A percentile compares a stretch with the other conserved stretches of the same genome.
These are phyloP conservation scores for Andrena hattorfiana DNA, from an alignment of 2,888 invertebrate genomes.

Conservation along the genomic window DNA sequence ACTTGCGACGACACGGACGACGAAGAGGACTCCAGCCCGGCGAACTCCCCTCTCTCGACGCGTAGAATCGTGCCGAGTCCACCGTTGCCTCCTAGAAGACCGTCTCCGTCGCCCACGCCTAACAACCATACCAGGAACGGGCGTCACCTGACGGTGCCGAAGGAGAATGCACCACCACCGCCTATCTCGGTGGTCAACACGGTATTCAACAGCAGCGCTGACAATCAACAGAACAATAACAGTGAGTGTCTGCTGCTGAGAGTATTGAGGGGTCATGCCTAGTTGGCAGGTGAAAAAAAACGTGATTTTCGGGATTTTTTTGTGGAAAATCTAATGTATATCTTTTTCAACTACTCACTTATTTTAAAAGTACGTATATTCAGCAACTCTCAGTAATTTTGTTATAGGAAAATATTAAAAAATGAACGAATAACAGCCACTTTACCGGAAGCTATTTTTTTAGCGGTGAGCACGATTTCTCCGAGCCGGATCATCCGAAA, in stretches of 20 bases:
- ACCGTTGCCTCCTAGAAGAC: conserved; percentile 88
- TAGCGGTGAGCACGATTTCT: too few species aligned
- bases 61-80: conserved; percentile 84
- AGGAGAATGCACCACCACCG: conserved; percentile 84
- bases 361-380: too few species aligned
- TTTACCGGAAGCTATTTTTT: too few species aligned
- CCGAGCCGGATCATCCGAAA: too few species aligned
- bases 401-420: too few species aligned
- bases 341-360: too few species aligned
- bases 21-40: conserved; percentile 82
- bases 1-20: conserved; percentile 82
- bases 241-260: conserved; percentile 64
- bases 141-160: conserved; percentile 84
- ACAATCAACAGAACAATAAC: conserved; percentile 81
- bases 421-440: too few species aligned
- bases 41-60: conserved; percentile 80
- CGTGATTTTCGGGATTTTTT: too few species aligned
- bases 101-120: conserved; percentile 85
- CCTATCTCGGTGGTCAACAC: conserved; percentile 78
- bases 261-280: too few species aligned
- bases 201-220: conserved; percentile 75
- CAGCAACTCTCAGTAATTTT: too few species aligned
- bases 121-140: conserved; percentile 78
- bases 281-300: too few species aligned
- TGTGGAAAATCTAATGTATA: too few species aligned